Conservation (phyloP, 1,140 invertebrate genomes). For the Drosophila baimaii region DNA sequence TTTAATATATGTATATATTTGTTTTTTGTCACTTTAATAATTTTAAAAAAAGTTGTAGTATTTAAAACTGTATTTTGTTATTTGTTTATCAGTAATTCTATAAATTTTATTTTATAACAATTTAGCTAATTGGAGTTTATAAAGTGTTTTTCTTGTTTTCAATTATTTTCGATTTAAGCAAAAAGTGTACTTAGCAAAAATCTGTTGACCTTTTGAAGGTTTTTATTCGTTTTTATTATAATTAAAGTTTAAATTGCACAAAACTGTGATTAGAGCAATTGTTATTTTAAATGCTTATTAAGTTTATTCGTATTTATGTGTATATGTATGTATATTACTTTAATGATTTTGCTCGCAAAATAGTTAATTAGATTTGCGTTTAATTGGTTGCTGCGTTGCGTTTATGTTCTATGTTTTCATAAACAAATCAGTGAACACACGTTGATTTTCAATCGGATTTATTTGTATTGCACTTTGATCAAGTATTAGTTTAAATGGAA, state of each 20-base stretch:
- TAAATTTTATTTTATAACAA: constrained; percentile 47
- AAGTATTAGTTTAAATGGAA: constrained; percentile 31
- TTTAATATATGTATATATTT: constrained; percentile 9
- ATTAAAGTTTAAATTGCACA: constrained; percentile 46
- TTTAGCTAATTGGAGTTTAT: constrained; percentile 37
- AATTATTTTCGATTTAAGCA: constrained; percentile 27
- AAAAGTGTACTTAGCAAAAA: constrained; percentile 30
- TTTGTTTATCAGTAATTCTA: constrained; percentile 25
- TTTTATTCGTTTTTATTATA: constrained; percentile 10
- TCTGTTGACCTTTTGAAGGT: constrained; percentile 39
- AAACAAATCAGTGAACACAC: constrained; percentile 44
- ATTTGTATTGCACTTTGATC: constrained; percentile 57
- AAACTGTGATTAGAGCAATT: constrained; percentile 20
- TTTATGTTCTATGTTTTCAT: constrained; percentile 11
- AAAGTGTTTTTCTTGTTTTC: constrained; percentile 20
- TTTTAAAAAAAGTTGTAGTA: constrained; percentile 16
- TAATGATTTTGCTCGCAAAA: constrained; percentile 19
- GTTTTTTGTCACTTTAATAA: constrained; percentile 13
- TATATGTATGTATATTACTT: neutral
- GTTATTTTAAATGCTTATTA: constrained; percentile 40
- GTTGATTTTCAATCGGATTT: constrained; percentile 29
- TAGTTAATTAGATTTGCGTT: constrained; percentile 18
- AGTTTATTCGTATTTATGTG: constrained; percentile 27
- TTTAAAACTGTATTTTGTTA: constrained; percentile 26
- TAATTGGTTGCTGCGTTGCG: constrained; percentile 5